Evolutionary conservation across 2,797 vertebrate species (phyloP), one percentile per base, ranked within the genome.

Genomic region (Peromyscus attwateri): DNA sequence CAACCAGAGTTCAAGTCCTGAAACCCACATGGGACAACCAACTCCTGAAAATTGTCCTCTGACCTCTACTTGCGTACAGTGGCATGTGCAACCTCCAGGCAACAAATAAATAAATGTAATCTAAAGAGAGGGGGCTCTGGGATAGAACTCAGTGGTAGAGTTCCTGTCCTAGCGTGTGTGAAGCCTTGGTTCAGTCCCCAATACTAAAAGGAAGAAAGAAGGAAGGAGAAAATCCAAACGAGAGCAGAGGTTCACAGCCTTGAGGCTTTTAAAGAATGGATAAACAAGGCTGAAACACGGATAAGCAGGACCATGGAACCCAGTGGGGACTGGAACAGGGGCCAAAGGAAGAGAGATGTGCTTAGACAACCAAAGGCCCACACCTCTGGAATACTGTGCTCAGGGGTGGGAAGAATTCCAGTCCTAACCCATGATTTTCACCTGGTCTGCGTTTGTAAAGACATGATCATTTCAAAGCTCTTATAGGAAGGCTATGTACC

Each of bases 381-480:
- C 8, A 34, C 11, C 93, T 91, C 89, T 77, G 71, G 57, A 57
- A 49, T 66, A 29, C 71, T 93, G 37, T 77, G 40, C 71, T 82
- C 37, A 57, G 29, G 49, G 6, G 27, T 40, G 12, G 83, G 34
- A 85, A 94, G 46, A 91, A 91, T 79, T 75, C 43, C 40, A 87
- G 62, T 27, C 27, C 52, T 73, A 17, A 46, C 2, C 43, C 70
- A 46, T 23, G 49, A 84, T 62, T 95, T 94, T 68, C n/a, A 70
- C 71, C 49, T 84, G 43, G 87, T 73, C 46, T 93, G 55, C 85
- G 64, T n/a, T n/a, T n/a, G 34, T 85, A 27, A 87, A 96, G 29
- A 49, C 93, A 76, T 46, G 64, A 77, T 80, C 3, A 37, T 79
- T 60, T 64, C 66, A 80, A 89, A 94, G 57, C 57, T 89, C 64